These are phyloP conservation scores for Pseudolaguvia tuberculata DNA, from an alignment of 2,113 vertebrate genomes.

Conservation along the genomic window DNA sequence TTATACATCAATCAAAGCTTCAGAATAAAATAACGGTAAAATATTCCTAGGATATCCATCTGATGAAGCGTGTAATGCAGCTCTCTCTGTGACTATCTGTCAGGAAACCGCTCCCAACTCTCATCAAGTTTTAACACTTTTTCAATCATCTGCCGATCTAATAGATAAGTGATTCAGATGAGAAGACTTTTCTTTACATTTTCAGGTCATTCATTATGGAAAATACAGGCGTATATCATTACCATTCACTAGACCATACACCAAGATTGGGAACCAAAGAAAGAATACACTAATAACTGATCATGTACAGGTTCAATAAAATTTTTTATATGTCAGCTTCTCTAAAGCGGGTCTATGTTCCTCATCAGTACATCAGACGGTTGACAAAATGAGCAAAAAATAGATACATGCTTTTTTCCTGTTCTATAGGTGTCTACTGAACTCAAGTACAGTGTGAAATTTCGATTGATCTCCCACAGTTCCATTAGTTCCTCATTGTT, in stretches of 20 bases:
- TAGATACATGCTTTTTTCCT: background rate
- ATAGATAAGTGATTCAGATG: conserved; percentile 14
- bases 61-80: background rate
- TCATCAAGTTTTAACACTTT: conserved; percentile 12
- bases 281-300: background rate
- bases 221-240: background rate
- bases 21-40: background rate
- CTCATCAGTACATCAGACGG: background rate
- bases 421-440: background rate
- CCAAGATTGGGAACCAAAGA: background rate
- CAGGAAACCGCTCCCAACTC: conserved; percentile 28
- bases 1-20: no score
- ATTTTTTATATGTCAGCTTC: background rate
- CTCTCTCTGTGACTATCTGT: background rate
- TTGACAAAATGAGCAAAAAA: background rate
- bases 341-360: background rate
- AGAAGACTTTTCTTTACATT: conserved; percentile 12
- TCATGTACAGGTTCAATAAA: no score
- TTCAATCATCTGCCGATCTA: conserved; percentile 17
- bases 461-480: background rate
- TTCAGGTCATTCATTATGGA: background rate
- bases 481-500: background rate
- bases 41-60: background rate
- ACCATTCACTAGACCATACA: background rate
- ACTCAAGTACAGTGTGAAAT: background rate